phyloP scores from a whole-genome alignment of 1,140 invertebrate species.

The Bactericera cockerelli region DNA sequence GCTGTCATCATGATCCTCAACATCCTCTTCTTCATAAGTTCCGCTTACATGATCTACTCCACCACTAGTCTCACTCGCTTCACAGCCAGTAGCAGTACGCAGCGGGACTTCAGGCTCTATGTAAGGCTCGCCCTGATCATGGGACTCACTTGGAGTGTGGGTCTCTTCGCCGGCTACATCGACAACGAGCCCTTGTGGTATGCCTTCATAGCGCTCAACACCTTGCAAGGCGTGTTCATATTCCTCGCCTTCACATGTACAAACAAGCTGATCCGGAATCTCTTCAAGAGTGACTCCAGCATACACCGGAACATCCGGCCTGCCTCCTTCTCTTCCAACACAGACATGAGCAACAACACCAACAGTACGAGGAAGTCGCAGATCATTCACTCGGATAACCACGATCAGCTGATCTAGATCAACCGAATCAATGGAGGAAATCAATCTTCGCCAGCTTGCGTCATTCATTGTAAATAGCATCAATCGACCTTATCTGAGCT shows the following conservation, averaged over 20 bases:
- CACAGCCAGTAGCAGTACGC: conserved; percentile 27
- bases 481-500: too few species aligned
- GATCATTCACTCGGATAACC: background rate
- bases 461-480: too few species aligned
- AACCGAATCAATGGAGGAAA: too few species aligned
- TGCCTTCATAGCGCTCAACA: conserved; percentile 38
- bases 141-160: conserved; percentile 38
- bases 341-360: conserved; percentile 1
- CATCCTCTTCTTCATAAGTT: conserved; percentile 34
- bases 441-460: too few species aligned
- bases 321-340: conserved; percentile 3
- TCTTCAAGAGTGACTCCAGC: conserved; percentile 16
- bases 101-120: conserved; percentile 36
- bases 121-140: conserved; percentile 36
- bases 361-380: conserved; percentile 3
- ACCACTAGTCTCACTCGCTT: conserved; percentile 28
- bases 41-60: conserved; percentile 35
- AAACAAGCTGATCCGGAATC: conserved; percentile 25
- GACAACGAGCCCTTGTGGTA: conserved; percentile 33
- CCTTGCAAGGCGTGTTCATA: conserved; percentile 41
- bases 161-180: conserved; percentile 33
- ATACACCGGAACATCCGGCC: background rate
- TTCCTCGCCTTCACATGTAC: conserved; percentile 41
- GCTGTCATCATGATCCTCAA: conserved; percentile 34
- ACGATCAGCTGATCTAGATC: background rate